A percentile compares a stretch with the other conserved stretches of the same genome.
These are phyloP conservation scores for Siniperca obscura DNA, from an alignment of 2,797 vertebrate genomes.

Conservation along the genomic window DNA sequence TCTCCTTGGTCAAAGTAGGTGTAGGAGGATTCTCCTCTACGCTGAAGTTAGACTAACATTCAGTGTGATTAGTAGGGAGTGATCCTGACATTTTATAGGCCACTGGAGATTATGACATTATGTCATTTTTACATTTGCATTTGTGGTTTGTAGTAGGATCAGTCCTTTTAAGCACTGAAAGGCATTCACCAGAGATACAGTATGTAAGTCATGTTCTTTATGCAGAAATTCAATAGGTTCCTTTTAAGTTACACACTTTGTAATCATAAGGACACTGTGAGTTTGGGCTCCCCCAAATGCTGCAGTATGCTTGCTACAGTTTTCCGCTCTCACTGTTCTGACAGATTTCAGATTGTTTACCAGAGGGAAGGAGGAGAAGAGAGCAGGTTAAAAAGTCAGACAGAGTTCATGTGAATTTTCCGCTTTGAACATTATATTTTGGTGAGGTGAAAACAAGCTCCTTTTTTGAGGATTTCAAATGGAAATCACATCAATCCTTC, in stretches of 20 bases:
- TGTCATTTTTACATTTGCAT: constrained; percentile 5
- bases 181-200: constrained; percentile 1
- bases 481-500: constrained; percentile 55
- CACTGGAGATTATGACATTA: not conserved
- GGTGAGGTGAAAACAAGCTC: constrained; percentile 29
- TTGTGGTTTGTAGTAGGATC: constrained; percentile 7
- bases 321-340: constrained; percentile 49
- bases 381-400: constrained; percentile 68
- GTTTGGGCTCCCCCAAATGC: constrained; percentile 28
- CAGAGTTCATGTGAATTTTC: constrained; percentile 69
- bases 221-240: constrained; percentile 18
- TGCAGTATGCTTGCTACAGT: constrained; percentile 32
- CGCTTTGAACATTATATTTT: constrained; percentile 64
- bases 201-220: constrained; percentile 19
- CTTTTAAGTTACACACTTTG: constrained; percentile 30
- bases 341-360: constrained; percentile 64
- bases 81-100: constrained; percentile 1
- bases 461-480: constrained; percentile 47
- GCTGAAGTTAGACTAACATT: constrained; percentile 1
- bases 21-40: not conserved
- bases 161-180: not conserved
- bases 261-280: constrained; percentile 27
- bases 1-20: not conserved
- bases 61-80: not conserved
- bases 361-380: constrained; percentile 39